Base-by-base conservation (phyloP, 2,797 vertebrate species). In the Lepilemur septentrionalis region DNA sequence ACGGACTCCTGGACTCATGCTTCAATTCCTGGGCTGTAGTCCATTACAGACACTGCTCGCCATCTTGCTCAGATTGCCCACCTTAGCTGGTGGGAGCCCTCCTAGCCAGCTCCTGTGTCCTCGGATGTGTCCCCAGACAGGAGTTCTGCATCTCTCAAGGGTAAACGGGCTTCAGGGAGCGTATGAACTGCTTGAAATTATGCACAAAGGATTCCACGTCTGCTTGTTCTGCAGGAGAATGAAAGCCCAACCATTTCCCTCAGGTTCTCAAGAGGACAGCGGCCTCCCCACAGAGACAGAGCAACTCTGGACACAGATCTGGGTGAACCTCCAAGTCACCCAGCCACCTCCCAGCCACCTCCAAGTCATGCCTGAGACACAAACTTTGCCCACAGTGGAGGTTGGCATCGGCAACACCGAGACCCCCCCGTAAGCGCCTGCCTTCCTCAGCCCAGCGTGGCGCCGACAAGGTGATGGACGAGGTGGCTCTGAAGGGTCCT, bases 371-470 rank as follows among this genome's bases (percentile, higher is more conserved):
- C 2, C 25, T n/a, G 12, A 67, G 46, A 28, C 50, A 65, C 48
- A 43, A 25, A 30, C 9, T 14, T 2, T 15, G 32, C 30, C 4
- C 1, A 5, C 17, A 15, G 1, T 0, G 3, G 15, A 20, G 10
- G 30, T 9, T 11, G 1, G 12, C 12, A 6, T 20, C 18, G 20
- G 67, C 5, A 4, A 23, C 13, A 2, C 30, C 3, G 30, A n/a
- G 41, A 4, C 55, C 32, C 52, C 84, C 41, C 28, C 6, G 0
- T 4, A 52, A 32, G 7, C 17, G 0, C 17, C 28, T 59, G 59
- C 67, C 65, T 82, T 73, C n/a, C 65, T 35, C 18, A 5, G 67
- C 43, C 7, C 20, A 5, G 2, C 0, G 0, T 23, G 18, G 32
- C 1, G 2, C 18, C 8, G 4, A 72, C 65, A 32, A 32, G 89